Evolutionary conservation across 2,797 vertebrate species (phyloP), one percentile per base, ranked within the genome.

Genomic region (Girardinus metallicus): DNA sequence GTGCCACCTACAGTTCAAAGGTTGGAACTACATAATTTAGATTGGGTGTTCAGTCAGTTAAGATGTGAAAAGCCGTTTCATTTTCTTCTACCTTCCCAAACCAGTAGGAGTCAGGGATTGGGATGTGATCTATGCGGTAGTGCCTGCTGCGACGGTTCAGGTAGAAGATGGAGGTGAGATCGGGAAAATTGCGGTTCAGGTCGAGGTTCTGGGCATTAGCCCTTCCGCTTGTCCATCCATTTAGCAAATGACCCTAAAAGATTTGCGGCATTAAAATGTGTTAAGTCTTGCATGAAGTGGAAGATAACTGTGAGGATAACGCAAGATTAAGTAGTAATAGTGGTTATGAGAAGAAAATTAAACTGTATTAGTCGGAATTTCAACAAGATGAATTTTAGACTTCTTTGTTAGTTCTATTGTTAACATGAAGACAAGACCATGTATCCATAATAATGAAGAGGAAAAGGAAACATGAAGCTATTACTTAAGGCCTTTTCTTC

Each of bases 181-280:
- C 98, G 0, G 99, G 99, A 90, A 99, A 99, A 89, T 99, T 99
- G 75, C 98, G 97, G 91, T 99, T 99, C 83, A 99, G 95, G 88
- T 99, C 99, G 44, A 99, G 92, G 89, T 95, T 99, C 94, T 99
- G 98, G 0, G 97, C 95, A 0, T 98, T 99, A 78, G 95, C 94
- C 29, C 99, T 94, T 15, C 98, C 99, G 0, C 94, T 98, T 21
- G 96, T 96, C 99, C 99, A 99, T 55, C 97, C 96, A 0, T 99
- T 99, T 89, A 97, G 95, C 78, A 97, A 90, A 36, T 97, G 97
- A 34, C 98, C 99, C 98, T 99, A 85, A 75, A 93, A 92, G 8
- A 75, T 85, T 78, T 44, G n/a, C 1, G 55, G 7, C 4, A 41
- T 88, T 68, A 89, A 60, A 74, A 29, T 7, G 8, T 57, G 60